phyloP scores from a whole-genome alignment of 2,797 vertebrate species.

The Peromyscus attwateri region DNA sequence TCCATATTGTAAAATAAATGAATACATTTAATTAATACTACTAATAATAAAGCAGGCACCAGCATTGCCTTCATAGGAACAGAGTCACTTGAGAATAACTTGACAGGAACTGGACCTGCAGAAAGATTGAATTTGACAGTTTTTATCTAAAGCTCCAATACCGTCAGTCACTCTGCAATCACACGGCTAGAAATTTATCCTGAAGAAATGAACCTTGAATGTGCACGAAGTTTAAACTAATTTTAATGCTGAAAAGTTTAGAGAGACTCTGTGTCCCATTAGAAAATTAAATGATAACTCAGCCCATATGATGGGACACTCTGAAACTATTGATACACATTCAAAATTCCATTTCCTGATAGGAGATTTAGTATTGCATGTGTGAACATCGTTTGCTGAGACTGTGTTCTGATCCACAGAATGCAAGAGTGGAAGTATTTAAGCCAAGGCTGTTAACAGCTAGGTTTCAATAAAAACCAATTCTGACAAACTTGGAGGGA shows the following conservation, averaged over 20 bases:
- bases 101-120: not conserved
- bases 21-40: not conserved
- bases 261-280: not conserved
- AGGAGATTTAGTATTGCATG: not conserved
- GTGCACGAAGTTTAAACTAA: not conserved
- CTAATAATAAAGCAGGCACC: not conserved
- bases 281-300: not conserved
- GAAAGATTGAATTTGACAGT: not conserved
- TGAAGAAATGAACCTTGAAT: constrained; percentile 25
- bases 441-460: not conserved
- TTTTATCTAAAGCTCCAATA: not conserved
- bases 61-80: not conserved
- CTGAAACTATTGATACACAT: not conserved
- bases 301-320: not conserved
- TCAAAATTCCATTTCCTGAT: not conserved
- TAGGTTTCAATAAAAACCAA: constrained; percentile 12
- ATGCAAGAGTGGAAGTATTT: not conserved
- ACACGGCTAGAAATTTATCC: not conserved
- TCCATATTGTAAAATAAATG: not conserved
- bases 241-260: constrained; percentile 28
- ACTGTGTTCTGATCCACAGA: not conserved
- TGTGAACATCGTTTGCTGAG: constrained; percentile 27
- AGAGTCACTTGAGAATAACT: not conserved
- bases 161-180: not conserved
- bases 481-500: not conserved